Evolutionary conservation across 2,113 vertebrate species (phyloP), one percentile per base, ranked within the genome.

Genomic region (Brachyhypopomus occidentalis): DNA sequence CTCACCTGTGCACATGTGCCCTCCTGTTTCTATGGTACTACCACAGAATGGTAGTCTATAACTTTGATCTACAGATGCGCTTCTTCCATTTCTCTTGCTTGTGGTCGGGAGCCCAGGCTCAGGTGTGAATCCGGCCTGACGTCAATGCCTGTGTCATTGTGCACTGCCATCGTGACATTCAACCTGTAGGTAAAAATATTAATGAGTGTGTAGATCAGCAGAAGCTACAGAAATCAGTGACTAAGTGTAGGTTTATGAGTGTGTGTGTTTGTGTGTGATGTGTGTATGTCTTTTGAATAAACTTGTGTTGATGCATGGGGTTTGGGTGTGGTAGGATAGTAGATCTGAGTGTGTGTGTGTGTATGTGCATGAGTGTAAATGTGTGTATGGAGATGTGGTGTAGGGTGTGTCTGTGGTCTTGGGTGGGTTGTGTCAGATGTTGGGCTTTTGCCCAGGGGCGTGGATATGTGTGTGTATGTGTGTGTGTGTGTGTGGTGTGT

Each of bases 261-360:
- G 36, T 67, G 62, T 74, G 77, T 69, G 77, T 70, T 17, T 27
- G 27, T 69, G 78, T 77, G 59, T 58, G 34, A 38, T 66, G 14
- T 66, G 8, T 74, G 1, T 59, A 6, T 59, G 22, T 52, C 45
- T 16, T 66, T 27, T 38, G 19, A 62, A 52, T 80, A 14, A 27
- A 60, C 59, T 48, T 74, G 71, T 75, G 72, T 69, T n/a, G 79
- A 75, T 55, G 38, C 38, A 38, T 23, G 66, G 71, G 38, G 74
- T 72, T 45, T 82, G 81, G 67, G 75, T 83, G 81, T 83, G 81
- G 75, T 73, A 45, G 48, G 27, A 34, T 5, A 63, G 38, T 52
- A 52, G 45, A 52, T 52, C 8, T 52, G 45, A 14, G 12, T 52
- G 45, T 52, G 41, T 45, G 38, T 38, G 41, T 45, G 45, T 52